Evolutionary conservation across 2,888 invertebrate genomes (phyloP).

Genomic region (Branchellion lobata): DNA sequence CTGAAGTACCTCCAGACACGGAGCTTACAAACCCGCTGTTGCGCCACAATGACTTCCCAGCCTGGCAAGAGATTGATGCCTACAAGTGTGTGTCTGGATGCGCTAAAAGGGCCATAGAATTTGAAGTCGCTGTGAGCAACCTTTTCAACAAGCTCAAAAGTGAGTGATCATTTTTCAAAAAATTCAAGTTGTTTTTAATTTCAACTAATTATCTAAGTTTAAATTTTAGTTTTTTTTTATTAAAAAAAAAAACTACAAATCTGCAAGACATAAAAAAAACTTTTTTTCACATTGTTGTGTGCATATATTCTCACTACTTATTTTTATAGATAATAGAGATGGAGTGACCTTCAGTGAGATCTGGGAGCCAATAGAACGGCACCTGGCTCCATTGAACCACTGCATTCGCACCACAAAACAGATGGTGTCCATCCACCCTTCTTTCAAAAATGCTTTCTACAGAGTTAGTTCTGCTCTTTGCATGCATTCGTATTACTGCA

Average conservation of each 20-base stretch:
- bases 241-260: background rate
- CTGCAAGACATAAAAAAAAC: background rate
- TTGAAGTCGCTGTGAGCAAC: constrained; percentile 76
- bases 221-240: constrained; percentile 18
- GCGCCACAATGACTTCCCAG: constrained; percentile 72
- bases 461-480: constrained; percentile 57
- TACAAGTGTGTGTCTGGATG: constrained; percentile 77
- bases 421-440: constrained; percentile 73
- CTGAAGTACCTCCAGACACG: constrained; percentile 70
- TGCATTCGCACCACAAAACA: constrained; percentile 86
- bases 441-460: constrained; percentile 55
- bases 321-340: constrained; percentile 52
- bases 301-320: no score
- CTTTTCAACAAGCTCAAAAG: constrained; percentile 61
- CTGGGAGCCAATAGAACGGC: constrained; percentile 65
- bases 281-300: no score
- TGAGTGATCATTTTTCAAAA: constrained; percentile 41
- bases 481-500: no score
- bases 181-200: background rate
- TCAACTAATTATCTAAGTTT: background rate
- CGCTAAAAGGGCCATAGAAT: constrained; percentile 77
- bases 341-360: constrained; percentile 56
- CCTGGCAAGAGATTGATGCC: constrained; percentile 77
- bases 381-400: constrained; percentile 74
- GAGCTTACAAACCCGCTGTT: constrained; percentile 75